A percentile compares a stretch with the other conserved stretches of the same genome.
phyloP scores from a whole-genome alignment of 2,888 invertebrate genomes.

The Gonocerus acuteangulatus region DNA sequence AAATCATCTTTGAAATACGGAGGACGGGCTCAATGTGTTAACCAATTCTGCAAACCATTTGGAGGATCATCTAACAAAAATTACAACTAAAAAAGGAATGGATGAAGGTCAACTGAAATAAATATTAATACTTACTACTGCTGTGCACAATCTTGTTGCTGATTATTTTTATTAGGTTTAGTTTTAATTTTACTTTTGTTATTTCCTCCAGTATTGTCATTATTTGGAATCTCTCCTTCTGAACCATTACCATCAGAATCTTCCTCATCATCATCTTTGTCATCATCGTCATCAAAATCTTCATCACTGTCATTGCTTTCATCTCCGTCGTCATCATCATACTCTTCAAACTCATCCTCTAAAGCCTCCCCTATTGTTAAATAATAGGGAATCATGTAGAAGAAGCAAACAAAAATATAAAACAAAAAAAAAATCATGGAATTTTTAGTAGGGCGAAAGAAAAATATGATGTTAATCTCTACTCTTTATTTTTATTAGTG shows the following conservation, averaged over 20 bases:
- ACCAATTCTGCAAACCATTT: too few species aligned
- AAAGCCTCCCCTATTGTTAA: conserved; percentile 50
- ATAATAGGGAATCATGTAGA: conserved; percentile 26
- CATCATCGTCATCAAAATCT: conserved; percentile 57
- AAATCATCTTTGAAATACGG: too few species aligned
- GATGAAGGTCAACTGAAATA: too few species aligned
- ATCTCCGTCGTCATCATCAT: conserved; percentile 49
- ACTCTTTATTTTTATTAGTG: not conserved
- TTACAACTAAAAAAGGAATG: too few species aligned
- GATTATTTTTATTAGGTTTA: conserved; percentile 44
- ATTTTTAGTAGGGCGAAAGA: not conserved
- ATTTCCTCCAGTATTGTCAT: conserved; percentile 33
- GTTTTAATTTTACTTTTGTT: conserved; percentile 51
- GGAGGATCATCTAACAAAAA: too few species aligned
- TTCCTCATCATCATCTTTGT: conserved; percentile 49
- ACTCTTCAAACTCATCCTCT: conserved; percentile 56
- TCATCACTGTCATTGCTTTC: conserved; percentile 48
- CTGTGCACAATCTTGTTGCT: conserved; percentile 59
- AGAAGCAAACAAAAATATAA: not conserved
- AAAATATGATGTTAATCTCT: not conserved
- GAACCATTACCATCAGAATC: conserved; percentile 48
- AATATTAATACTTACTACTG: conserved; percentile 60
- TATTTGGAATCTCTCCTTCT: not conserved
- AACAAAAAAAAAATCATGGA: too few species aligned
- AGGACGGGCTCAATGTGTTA: too few species aligned